Conservation (phyloP, 2,797 vertebrate genomes). For the Lacerta bilineata region DNA sequence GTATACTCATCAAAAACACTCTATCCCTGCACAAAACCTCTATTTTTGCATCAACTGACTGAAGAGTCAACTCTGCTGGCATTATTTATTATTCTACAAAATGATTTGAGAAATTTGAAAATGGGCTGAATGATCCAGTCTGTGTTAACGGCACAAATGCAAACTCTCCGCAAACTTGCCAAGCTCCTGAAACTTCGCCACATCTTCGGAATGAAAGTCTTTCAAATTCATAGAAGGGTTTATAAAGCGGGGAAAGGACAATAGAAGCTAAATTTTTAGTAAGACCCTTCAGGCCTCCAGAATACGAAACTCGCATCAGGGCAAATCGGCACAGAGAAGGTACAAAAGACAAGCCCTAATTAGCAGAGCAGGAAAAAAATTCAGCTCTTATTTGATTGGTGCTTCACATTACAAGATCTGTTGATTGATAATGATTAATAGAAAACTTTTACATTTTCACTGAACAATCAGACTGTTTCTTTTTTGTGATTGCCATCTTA, state of each 20-base stretch:
- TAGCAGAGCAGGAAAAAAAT: not conserved
- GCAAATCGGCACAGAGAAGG: not conserved
- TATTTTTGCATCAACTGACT: not conserved
- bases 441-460: slow-evolving; percentile 44
- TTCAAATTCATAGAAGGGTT: not conserved
- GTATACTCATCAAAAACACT: not conserved
- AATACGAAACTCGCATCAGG: slow-evolving; percentile 13
- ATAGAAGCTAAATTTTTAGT: slow-evolving; percentile 27
- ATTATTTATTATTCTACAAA: not conserved
- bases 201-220: not conserved
- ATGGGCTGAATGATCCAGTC: not conserved
- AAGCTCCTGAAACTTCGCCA: not conserved
- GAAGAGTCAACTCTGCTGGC: not conserved
- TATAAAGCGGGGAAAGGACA: not conserved
- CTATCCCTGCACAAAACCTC: not conserved
- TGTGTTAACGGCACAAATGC: not conserved
- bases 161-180: not conserved
- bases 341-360: slow-evolving; percentile 32
- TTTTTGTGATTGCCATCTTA: slow-evolving; percentile 51
- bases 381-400: slow-evolving; percentile 54
- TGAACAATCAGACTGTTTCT: slow-evolving; percentile 48
- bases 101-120: slow-evolving; percentile 14
- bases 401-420: slow-evolving; percentile 25
- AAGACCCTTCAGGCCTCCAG: slow-evolving; percentile 25
- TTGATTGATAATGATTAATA: slow-evolving; percentile 40